These are phyloP conservation scores for Resseliella maxima DNA, from an alignment of 2,888 invertebrate species.

Conservation along the genomic window DNA sequence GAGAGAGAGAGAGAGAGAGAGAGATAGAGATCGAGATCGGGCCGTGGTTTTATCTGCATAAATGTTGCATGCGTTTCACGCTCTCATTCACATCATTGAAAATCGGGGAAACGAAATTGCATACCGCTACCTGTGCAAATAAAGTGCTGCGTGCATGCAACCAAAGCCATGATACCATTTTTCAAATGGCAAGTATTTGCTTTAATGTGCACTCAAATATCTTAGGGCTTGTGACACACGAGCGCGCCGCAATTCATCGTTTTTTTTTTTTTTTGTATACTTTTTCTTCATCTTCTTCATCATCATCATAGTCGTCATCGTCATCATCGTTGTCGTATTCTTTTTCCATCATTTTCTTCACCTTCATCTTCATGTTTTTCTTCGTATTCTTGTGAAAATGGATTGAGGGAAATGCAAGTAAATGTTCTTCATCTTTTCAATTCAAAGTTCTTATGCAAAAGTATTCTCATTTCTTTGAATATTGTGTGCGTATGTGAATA, in stretches of 20 bases:
- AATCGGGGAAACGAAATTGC: background rate
- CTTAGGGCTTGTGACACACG: background rate
- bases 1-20: no score
- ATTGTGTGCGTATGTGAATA: no score
- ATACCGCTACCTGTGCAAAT: constrained; percentile 18
- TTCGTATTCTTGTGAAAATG: no score
- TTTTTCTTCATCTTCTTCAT: no score
- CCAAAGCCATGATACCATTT: background rate
- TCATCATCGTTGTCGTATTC: no score
- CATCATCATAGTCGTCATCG: no score
- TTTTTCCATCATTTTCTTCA: no score
- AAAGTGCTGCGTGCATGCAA: constrained; percentile 31
- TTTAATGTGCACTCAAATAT: constrained; percentile 20
- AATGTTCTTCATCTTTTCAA: constrained; percentile 4
- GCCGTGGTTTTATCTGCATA: constrained; percentile 30
- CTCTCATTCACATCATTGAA: constrained; percentile 34
- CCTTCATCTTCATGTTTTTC: no score
- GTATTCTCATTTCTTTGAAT: background rate
- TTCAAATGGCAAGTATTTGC: background rate
- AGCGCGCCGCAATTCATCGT: background rate
- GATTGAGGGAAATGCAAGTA: background rate
- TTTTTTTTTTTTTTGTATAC: no score
- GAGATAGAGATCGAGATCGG: no score
- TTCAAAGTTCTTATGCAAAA: background rate
- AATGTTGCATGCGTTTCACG: constrained; percentile 36